Percentiles rank a stretch among this genome's conserved stretches.
Evolutionary conservation across 2,113 vertebrate genomes (phyloP).

Genomic region (Lophura nycthemera): DNA sequence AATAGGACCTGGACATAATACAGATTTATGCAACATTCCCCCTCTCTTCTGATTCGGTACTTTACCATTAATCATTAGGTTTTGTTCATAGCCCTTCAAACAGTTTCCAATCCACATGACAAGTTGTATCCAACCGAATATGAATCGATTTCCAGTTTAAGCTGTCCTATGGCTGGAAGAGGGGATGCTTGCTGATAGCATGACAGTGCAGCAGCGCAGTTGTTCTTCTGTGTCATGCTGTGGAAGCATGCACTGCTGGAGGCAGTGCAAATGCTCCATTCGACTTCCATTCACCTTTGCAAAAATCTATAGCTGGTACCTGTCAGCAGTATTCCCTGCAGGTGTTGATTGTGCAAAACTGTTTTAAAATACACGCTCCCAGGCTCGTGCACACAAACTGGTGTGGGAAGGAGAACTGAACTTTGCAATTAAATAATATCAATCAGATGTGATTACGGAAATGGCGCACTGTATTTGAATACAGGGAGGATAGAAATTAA

Average conservation of each 20-base stretch:
- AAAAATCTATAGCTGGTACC: slow-evolving; percentile 3
- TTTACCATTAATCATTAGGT: slow-evolving; percentile 13
- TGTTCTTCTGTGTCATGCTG: not conserved
- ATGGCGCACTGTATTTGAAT: not conserved
- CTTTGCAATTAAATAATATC: not conserved
- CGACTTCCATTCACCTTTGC: not conserved
- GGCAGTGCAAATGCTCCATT: not conserved
- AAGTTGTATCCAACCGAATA: not conserved
- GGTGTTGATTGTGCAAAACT: not conserved
- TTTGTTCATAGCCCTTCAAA: slow-evolving; percentile 13
- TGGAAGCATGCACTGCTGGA: not conserved
- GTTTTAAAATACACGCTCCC: not conserved
- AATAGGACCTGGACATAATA: slow-evolving; percentile 15
- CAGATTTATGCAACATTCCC: slow-evolving; percentile 11
- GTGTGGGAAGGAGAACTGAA: not conserved
- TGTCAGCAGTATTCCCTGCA: not conserved
- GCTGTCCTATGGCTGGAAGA: not conserved
- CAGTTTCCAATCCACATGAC: not conserved
- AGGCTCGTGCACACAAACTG: not conserved
- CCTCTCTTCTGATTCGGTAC: not conserved
- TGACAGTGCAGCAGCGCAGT: not conserved
- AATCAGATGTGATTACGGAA: not conserved
- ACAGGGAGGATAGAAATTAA: not conserved
- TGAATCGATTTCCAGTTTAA: slow-evolving; percentile 8
- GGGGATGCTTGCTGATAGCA: not conserved